phyloP scores from a whole-genome alignment of 2,888 invertebrate species.

The Lacanobia oleracea region DNA sequence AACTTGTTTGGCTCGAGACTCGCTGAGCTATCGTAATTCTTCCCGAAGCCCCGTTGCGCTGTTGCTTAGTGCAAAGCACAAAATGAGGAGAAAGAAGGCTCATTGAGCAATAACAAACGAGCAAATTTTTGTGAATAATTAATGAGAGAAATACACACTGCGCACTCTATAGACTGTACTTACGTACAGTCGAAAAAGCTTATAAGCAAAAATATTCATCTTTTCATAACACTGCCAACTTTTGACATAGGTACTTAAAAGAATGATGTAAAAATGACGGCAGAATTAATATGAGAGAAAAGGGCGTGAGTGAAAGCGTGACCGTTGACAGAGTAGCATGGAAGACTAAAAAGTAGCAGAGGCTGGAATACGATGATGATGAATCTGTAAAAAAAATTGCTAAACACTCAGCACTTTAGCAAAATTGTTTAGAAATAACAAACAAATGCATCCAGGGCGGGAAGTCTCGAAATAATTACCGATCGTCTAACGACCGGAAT shows the following conservation, averaged over 20 bases:
- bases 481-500: too few species aligned
- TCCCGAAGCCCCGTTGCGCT: conserved; percentile 10
- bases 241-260: too few species aligned
- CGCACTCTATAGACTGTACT: too few species aligned
- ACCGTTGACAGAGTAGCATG: background rate
- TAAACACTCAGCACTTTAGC: background rate
- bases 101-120: conserved; percentile 6
- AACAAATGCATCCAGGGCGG: too few species aligned
- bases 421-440: too few species aligned
- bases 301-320: too few species aligned
- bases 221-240: too few species aligned
- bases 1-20: conserved; percentile 20
- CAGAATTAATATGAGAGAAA: too few species aligned
- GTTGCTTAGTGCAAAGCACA: conserved; percentile 29
- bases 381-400: background rate
- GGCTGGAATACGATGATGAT: background rate
- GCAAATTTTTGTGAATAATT: background rate
- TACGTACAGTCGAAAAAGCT: too few species aligned
- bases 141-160: background rate
- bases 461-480: too few species aligned
- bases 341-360: background rate
- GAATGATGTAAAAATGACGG: too few species aligned
- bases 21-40: conserved; percentile 27
- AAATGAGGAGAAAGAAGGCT: conserved; percentile 11
- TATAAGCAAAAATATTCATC: too few species aligned